Conservation (phyloP, 2,113 vertebrate species). For the Corythaeola cristata region DNA sequence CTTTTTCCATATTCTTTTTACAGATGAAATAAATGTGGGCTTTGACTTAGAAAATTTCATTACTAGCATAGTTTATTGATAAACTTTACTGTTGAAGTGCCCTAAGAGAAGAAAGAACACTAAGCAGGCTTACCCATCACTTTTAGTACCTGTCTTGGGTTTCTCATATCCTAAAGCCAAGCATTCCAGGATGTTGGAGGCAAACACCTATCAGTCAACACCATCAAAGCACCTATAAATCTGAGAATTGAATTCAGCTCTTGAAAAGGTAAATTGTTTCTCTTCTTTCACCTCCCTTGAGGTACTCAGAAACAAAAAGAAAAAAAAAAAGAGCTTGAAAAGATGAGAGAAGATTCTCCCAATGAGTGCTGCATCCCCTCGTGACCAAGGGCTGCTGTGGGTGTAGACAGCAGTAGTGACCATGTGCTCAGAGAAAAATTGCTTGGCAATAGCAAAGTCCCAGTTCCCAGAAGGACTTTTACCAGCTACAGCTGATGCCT, state of each 20-base stretch:
- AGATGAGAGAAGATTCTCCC: not conserved
- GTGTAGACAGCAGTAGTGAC: not conserved
- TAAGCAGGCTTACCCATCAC: not conserved
- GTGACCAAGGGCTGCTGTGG: not conserved
- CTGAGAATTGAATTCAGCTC: not conserved
- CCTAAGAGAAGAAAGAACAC: not conserved
- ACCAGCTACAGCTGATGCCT: not conserved
- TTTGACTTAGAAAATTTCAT: not conserved
- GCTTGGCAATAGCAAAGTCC: rapidly evolving
- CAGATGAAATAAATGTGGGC: not conserved
- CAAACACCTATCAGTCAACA: not conserved
- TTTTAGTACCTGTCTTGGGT: not conserved
- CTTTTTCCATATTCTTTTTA: not conserved
- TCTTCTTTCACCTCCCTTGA: not conserved
- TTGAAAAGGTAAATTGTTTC: not conserved
- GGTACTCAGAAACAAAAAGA: no score
- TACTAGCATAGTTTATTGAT: not conserved
- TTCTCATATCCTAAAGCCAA: not conserved
- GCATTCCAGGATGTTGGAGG: not conserved
- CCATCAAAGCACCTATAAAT: not conserved
- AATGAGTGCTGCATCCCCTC: rapidly evolving
- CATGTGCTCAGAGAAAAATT: not conserved
- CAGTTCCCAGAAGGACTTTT: not conserved
- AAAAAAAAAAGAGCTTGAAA: not conserved
- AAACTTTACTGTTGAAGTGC: not conserved